Evolutionary conservation across 2,797 vertebrate species (phyloP), one percentile per base, ranked within the genome.

Genomic region (Channallabes apus): DNA sequence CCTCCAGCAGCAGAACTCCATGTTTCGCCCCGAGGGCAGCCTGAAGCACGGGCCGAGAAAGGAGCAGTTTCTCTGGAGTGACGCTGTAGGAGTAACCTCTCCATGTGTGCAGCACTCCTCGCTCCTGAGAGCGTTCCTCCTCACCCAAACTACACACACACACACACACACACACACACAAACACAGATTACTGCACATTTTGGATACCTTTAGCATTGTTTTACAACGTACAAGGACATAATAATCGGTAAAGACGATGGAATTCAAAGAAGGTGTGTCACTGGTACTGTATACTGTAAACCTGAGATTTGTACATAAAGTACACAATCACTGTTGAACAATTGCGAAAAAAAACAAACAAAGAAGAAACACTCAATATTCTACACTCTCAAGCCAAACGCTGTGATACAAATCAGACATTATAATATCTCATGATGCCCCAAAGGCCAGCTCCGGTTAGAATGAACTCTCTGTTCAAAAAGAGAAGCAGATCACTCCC

Each of bases 61-160:
- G 96, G 18, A 94, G 94, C 91, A 98, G 91, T 89, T 94, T 95
- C 87, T 97, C 96, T 35, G 97, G 97, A 87, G 94, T 94, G 72
- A 96, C 61, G 17, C 94, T 95, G 91, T 89, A 95, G 83, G 95
- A 97, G 93, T 97, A 97, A 90, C 97, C 96, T 91, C 90, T 96
- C 98, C 98, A 99, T 22, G 95, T 91, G 89, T 97, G 95, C 85
- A 97, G 95, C 89, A 96, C 92, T 89, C 97, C 98, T 92, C 97
- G 94, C 87, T 97, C 97, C 90, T 94, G 95, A 84, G 93, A 91
- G 80, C 92, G 89, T 78, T 97, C 96, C 92, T 95, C 94, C 91
- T 94, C 95, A 80, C 59, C 92, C 91, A 94, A 96, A 91, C 93
- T 95, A n/a, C 84, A 62, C 73, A 84, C 56, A 81, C 46, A 86